Evolutionary conservation across 2,797 vertebrate species (phyloP).

Genomic region (Malurus splendens): DNA sequence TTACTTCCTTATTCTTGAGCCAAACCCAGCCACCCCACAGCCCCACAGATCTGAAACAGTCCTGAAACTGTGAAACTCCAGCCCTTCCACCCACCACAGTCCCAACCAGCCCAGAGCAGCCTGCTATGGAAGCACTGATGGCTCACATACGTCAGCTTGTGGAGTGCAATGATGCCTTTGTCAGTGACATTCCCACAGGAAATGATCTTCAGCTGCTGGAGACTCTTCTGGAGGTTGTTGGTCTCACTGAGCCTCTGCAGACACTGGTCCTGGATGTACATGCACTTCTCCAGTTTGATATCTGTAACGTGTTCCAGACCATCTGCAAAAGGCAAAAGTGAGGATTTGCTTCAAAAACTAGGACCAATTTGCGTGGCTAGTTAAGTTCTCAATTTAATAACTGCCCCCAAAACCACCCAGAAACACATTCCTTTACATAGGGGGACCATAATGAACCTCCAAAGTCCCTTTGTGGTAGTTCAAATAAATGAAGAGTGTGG

Average conservation of each 20-base stretch:
- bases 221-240: constrained; percentile 79
- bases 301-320: constrained; percentile 83
- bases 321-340: constrained; percentile 65
- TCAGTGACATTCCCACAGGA: constrained; percentile 93
- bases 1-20: not conserved
- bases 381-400: not conserved
- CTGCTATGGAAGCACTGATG: fast-evolving
- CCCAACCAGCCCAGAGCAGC: not conserved
- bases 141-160: constrained; percentile 77
- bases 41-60: not conserved
- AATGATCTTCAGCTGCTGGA: constrained; percentile 82
- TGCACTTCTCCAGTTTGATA: constrained; percentile 85
- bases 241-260: constrained; percentile 83
- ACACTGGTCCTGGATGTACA: constrained; percentile 89
- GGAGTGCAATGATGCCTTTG: constrained; percentile 82
- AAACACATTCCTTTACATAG: not conserved
- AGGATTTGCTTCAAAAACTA: not conserved
- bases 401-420: not conserved
- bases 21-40: not conserved
- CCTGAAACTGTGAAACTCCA: fast-evolving
- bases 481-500: not conserved
- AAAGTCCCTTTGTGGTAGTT: not conserved
- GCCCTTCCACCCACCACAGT: not conserved
- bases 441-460: not conserved
- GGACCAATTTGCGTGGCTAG: not conserved